A percentile compares a stretch with the other conserved stretches of the same genome.
These are phyloP conservation scores for Leptinotarsa rubiginosa DNA, from an alignment of 2,888 invertebrate species.

Conservation along the genomic window DNA sequence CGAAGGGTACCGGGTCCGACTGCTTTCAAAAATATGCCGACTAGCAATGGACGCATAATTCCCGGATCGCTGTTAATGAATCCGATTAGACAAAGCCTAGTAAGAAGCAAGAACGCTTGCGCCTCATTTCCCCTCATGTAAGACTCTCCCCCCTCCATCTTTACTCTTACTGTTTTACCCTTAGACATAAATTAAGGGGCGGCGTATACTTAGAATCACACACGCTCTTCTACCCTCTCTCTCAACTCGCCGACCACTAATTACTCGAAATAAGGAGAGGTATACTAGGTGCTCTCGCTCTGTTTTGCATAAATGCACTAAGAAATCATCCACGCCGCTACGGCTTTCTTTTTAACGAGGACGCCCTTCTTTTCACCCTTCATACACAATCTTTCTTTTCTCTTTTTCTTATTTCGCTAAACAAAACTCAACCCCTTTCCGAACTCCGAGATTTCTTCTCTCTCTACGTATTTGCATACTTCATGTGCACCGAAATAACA, in stretches of 20 bases:
- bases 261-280: slow-evolving; percentile 63
- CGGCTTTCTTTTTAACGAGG: slow-evolving; percentile 59
- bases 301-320: slow-evolving; percentile 67
- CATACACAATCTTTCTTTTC: slow-evolving; percentile 54
- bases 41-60: slow-evolving; percentile 70
- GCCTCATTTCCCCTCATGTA: slow-evolving; percentile 61
- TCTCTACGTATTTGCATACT: slow-evolving; percentile 22
- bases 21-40: slow-evolving; percentile 69
- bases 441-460: slow-evolving; percentile 13
- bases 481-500: slow-evolving; percentile 18
- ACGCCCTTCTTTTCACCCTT: slow-evolving; percentile 60
- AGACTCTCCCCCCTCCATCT: slow-evolving; percentile 59
- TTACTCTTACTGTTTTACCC: slow-evolving; percentile 67
- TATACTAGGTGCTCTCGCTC: slow-evolving; percentile 54
- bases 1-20: slow-evolving; percentile 65
- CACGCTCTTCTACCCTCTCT: slow-evolving; percentile 63
- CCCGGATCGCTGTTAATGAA: slow-evolving; percentile 72
- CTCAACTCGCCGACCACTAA: slow-evolving; percentile 65
- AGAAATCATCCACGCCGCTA: slow-evolving; percentile 59
- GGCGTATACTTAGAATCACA: slow-evolving; percentile 67
- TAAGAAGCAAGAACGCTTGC: slow-evolving; percentile 67
- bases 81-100: slow-evolving; percentile 71
- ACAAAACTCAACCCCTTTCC: slow-evolving; percentile 50
- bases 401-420: slow-evolving; percentile 57
- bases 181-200: slow-evolving; percentile 68